Percentiles rank a stretch among this genome's conserved stretches.
These are phyloP conservation scores for Drosophila funebris DNA, from an alignment of 1,140 invertebrate genomes.

Conservation along the genomic window DNA sequence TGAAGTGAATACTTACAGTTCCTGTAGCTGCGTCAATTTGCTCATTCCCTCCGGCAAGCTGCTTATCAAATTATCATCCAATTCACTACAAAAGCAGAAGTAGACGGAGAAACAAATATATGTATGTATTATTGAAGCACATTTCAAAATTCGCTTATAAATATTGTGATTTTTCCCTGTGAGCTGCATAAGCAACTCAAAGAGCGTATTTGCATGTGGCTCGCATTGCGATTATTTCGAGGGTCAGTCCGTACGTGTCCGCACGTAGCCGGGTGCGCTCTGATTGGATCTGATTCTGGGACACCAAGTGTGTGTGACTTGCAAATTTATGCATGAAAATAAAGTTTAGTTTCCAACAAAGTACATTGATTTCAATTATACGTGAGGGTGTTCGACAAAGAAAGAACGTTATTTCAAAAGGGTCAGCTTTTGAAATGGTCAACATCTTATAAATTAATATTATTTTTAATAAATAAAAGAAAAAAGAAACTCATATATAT, in stretches of 20 bases:
- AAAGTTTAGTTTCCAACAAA: slow-evolving; percentile 52
- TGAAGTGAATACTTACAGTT: slow-evolving; percentile 87
- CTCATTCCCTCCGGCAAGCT: slow-evolving; percentile 87
- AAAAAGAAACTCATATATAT: no score
- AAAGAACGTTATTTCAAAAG: background rate
- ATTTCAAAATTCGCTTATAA: slow-evolving; percentile 51
- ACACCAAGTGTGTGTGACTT: slow-evolving; percentile 20
- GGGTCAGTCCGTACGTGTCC: slow-evolving; percentile 67
- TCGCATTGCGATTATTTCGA: slow-evolving; percentile 42
- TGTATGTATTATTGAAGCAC: slow-evolving; percentile 37
- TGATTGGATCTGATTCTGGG: slow-evolving; percentile 46
- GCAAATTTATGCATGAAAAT: slow-evolving; percentile 67
- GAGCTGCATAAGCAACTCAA: background rate
- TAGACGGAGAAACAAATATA: slow-evolving; percentile 31
- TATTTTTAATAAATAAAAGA: background rate
- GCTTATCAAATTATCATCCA: slow-evolving; percentile 89
- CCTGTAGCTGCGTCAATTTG: slow-evolving; percentile 87
- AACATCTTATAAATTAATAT: background rate
- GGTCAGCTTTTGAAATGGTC: background rate
- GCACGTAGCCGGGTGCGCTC: slow-evolving; percentile 47
- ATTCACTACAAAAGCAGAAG: slow-evolving; percentile 86
- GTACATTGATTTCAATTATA: slow-evolving; percentile 68
- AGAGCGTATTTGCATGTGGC: slow-evolving; percentile 50
- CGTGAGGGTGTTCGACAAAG: slow-evolving; percentile 23
- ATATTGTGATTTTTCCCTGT: slow-evolving; percentile 32